Evolutionary conservation across 1,140 invertebrate species (phyloP).

Genomic region (Zaprionus capensis): DNA sequence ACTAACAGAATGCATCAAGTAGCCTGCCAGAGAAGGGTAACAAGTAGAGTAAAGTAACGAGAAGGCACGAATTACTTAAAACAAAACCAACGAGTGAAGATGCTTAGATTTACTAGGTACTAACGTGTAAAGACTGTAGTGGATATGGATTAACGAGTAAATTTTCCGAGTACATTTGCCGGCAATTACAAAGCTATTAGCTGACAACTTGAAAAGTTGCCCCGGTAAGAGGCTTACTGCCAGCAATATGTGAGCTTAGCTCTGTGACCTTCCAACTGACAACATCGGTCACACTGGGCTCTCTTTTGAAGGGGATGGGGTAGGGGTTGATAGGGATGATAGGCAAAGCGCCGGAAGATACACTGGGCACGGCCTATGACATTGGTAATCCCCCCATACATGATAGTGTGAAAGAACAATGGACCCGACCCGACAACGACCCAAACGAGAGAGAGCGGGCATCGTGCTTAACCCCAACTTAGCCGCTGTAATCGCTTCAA

Average conservation of each 20-base stretch:
- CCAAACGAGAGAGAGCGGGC: background rate
- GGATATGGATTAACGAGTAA: background rate
- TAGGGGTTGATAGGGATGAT: background rate
- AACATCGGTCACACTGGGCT: slow-evolving; percentile 28
- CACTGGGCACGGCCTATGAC: slow-evolving; percentile 41
- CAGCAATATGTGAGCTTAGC: slow-evolving; percentile 18
- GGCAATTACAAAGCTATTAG: slow-evolving; percentile 33
- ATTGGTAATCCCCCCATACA: slow-evolving; percentile 46
- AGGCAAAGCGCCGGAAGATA: background rate
- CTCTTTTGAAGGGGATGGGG: background rate
- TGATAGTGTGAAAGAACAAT: slow-evolving; percentile 50
- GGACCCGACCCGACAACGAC: slow-evolving; percentile 26
- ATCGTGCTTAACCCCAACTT: slow-evolving; percentile 54
- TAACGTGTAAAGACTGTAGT: background rate
- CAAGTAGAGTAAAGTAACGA: background rate
- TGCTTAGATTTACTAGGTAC: too few species aligned
- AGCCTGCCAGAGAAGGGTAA: background rate
- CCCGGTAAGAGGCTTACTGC: slow-evolving; percentile 31
- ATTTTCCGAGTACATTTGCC: slow-evolving; percentile 10
- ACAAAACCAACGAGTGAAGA: background rate
- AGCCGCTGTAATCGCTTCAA: slow-evolving; percentile 56
- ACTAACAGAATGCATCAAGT: too few species aligned
- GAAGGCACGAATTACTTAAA: background rate
- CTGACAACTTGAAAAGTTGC: slow-evolving; percentile 21
- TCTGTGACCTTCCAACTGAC: slow-evolving; percentile 39